phyloP scores from a whole-genome alignment of 2,797 vertebrate genomes.

The Mormyrus proboscirostris region DNA sequence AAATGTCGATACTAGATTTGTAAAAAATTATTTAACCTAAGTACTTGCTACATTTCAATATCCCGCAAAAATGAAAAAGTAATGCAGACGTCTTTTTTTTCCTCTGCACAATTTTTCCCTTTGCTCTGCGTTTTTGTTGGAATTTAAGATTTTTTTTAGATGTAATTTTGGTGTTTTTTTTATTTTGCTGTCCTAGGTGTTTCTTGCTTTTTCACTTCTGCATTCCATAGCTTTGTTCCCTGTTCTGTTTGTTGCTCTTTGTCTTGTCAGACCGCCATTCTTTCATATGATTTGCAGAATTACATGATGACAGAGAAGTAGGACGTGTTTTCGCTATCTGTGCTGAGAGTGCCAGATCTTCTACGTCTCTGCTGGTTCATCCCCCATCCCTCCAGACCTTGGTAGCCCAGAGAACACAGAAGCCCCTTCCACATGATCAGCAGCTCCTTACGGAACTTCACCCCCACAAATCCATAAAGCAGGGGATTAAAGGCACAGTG shows the following conservation, averaged over 20 bases:
- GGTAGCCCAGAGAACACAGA: slow-evolving; percentile 43
- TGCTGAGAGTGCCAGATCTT: slow-evolving; percentile 46
- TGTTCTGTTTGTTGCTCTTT: not conserved
- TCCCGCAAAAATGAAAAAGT: not conserved
- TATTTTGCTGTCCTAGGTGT: not conserved
- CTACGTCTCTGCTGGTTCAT: slow-evolving; percentile 33
- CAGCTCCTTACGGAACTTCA: slow-evolving; percentile 71
- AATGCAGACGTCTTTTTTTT: not conserved
- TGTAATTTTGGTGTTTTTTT: not conserved
- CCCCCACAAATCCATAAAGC: slow-evolving; percentile 71
- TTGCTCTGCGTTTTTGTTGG: not conserved
- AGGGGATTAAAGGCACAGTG: slow-evolving; percentile 76
- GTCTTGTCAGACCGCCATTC: not conserved
- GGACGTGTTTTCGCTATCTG: slow-evolving; percentile 64
- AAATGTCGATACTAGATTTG: not conserved
- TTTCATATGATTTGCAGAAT: slow-evolving; percentile 9
- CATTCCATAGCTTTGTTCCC: not conserved
- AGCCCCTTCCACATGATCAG: slow-evolving; percentile 53
- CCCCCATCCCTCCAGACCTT: slow-evolving; percentile 40
- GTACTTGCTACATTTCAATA: not conserved
- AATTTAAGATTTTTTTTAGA: not conserved
- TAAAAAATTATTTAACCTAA: not conserved
- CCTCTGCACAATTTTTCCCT: not conserved
- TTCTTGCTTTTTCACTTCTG: not conserved
- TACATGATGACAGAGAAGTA: slow-evolving; percentile 62